These are phyloP conservation scores for Acleris laterana DNA, from an alignment of 2,888 invertebrate species.

Conservation along the genomic window DNA sequence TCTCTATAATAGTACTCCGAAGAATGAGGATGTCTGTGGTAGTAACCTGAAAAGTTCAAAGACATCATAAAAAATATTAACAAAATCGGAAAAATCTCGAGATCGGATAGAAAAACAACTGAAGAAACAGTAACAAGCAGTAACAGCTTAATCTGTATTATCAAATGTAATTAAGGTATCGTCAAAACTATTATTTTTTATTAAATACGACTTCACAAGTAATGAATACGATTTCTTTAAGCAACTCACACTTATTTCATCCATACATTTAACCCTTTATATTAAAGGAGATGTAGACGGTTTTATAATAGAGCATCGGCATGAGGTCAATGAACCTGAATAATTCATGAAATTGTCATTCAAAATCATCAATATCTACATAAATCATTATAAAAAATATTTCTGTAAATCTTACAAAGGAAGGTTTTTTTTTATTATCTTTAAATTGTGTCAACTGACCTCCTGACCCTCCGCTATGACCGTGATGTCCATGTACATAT, in stretches of 20 bases:
- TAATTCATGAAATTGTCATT: background rate
- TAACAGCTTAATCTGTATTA: no score
- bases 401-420: no score
- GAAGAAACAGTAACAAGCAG: no score
- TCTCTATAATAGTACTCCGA: constrained; percentile 68
- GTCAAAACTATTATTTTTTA: no score
- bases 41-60: constrained; percentile 60
- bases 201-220: no score
- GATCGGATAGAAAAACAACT: no score
- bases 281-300: constrained; percentile 43
- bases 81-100: constrained; percentile 5
- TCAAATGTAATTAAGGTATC: no score
- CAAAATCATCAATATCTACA: no score
- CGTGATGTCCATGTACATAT: constrained; percentile 63
- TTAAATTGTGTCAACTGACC: constrained; percentile 49
- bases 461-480: constrained; percentile 47
- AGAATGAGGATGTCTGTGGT: constrained; percentile 63
- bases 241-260: no score
- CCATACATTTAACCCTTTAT: constrained; percentile 1
- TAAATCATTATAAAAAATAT: no score
- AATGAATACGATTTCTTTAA: no score
- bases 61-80: constrained; percentile 30
- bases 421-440: no score
- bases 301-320: constrained; percentile 63
- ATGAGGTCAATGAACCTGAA: constrained; percentile 63